Base-by-base conservation (phyloP, 2,888 invertebrate species). In the Drosophila macrospina region DNA sequence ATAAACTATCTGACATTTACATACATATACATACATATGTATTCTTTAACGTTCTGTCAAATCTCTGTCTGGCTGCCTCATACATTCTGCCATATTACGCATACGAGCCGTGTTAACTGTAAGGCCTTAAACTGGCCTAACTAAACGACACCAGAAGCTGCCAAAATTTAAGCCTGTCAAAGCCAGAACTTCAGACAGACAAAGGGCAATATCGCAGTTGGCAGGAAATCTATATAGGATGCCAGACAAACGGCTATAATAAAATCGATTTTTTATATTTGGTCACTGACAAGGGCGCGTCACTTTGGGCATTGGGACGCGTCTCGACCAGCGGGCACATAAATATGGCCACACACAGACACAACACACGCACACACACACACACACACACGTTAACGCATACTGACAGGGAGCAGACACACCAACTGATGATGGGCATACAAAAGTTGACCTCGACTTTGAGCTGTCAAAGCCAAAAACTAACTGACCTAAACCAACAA, bases 361-460 rank as follows among this genome's bases (percentile, higher is more conserved):
- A 72, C 45, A 56, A 72, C 45, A 56, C 8, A 47, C 48, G 57
- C 48, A 51, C 15, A 52, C 30, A 39, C 24, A 59, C 5, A 68
- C 32, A 59, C 48, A 11, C 1, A 7, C 20, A 36, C 26, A 20
- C 20, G 1, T 20, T 20, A 20, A 20, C 20, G 10, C 30, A 61
- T 26, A 52, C 32, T 34, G 48, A 50, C 48, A 51, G 36, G 44
- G 30, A 51, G 54, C 61, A 67, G 73, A 69, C 69, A 73, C 42
- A 65, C 63, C 69, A 76, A 60, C 80, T 75, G 80, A 86, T 86
- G 87, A 87, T 86, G 83, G 83, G 78, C 82, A 81, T 59, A 86
- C 82, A 84, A 89, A 90, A 88, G 82, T 86, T 91, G 90, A 91
- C 90, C 90, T 90, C 89, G 90, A 91, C 89, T 90, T 90, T 90